Percentiles rank a stretch among this genome's conserved stretches.
phyloP scores from a whole-genome alignment of 2,797 vertebrate species.

The Tachyglossus aculeatus region DNA sequence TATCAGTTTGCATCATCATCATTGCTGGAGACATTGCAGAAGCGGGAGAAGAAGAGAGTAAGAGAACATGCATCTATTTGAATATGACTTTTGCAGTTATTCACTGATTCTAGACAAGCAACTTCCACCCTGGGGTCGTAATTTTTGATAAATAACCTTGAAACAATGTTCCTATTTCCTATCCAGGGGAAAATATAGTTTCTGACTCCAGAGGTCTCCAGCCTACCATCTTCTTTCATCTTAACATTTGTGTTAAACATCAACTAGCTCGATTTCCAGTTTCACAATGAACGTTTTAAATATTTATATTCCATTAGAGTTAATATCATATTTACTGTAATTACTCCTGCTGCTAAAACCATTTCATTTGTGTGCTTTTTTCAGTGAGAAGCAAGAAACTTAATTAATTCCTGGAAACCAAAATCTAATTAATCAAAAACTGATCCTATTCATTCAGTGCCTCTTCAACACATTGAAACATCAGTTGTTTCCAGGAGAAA shows the following conservation, averaged over 20 bases:
- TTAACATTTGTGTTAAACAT: not conserved
- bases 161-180: not conserved
- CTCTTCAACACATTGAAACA: constrained; percentile 53
- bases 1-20: constrained; percentile 1
- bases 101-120: not conserved
- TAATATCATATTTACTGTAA: constrained; percentile 62
- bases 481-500: constrained; percentile 53
- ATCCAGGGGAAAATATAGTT: not conserved
- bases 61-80: not conserved
- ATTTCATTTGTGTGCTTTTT: constrained; percentile 58
- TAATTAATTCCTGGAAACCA: constrained; percentile 75
- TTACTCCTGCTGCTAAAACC: constrained; percentile 66
- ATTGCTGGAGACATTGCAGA: not conserved
- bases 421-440: constrained; percentile 72
- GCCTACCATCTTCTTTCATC: not conserved
- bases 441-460: constrained; percentile 49
- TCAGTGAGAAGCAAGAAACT: constrained; percentile 42
- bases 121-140: too few species aligned
- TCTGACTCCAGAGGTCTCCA: not conserved
- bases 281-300: constrained; percentile 42
- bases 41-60: not conserved
- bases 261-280: not conserved
- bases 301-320: constrained; percentile 52
- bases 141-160: not conserved
- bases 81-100: constrained; percentile 22